Evolutionary conservation across 2,888 invertebrate species (phyloP).

Genomic region (Platypus cylindrus): DNA sequence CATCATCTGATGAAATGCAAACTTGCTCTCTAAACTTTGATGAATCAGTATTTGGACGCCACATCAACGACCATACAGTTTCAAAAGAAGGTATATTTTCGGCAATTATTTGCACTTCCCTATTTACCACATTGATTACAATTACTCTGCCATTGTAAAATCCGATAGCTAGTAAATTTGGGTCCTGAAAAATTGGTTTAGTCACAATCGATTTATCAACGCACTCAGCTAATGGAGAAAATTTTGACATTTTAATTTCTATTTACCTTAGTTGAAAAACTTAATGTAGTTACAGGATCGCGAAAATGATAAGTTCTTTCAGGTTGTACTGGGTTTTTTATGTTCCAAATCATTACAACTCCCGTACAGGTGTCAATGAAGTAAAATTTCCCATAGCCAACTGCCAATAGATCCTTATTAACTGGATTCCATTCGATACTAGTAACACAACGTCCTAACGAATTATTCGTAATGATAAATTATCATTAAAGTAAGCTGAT

Average conservation of each 20-base stretch:
- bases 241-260: neutral
- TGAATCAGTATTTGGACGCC: conserved; percentile 19
- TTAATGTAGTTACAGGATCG: conserved; percentile 52
- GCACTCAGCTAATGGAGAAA: neutral
- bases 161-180: conserved; percentile 63
- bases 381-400: conserved; percentile 57
- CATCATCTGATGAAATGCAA: conserved; percentile 48
- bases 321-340: conserved; percentile 67
- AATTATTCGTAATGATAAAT: no score
- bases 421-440: conserved; percentile 52
- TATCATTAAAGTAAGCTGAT: no score
- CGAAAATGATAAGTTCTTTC: conserved; percentile 54
- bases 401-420: conserved; percentile 61
- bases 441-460: conserved; percentile 42
- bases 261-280: conserved; percentile 46
- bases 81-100: conserved; percentile 22
- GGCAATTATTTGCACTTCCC: conserved; percentile 23
- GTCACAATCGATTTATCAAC: neutral
- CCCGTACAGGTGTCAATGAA: conserved; percentile 47
- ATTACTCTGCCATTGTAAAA: conserved; percentile 59
- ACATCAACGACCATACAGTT: conserved; percentile 22
- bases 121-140: conserved; percentile 56
- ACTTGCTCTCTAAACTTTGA: conserved; percentile 36
- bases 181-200: conserved; percentile 31
- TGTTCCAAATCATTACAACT: conserved; percentile 62